Percentiles rank a stretch among this genome's conserved stretches.
These are phyloP conservation scores for Bos indicus DNA, from an alignment of 2,113 vertebrate species.

Conservation along the genomic window DNA sequence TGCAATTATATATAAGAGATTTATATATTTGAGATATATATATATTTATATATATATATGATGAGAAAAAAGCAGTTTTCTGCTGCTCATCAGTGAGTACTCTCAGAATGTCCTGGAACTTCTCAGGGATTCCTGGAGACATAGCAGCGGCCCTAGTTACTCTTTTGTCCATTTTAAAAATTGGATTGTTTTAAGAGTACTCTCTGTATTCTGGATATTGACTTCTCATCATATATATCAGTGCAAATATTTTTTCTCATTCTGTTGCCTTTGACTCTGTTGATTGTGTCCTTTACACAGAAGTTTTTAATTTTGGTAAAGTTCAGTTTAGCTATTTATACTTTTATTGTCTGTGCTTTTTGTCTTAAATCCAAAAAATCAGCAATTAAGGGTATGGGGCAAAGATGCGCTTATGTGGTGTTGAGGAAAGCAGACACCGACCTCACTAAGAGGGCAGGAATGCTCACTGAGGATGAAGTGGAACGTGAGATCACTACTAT, in stretches of 20 bases:
- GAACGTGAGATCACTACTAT: constrained; percentile 93
- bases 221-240: neutral
- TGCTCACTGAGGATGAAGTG: constrained; percentile 92
- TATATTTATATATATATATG: neutral
- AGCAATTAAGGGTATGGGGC: constrained; percentile 93
- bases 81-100: neutral
- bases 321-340: neutral
- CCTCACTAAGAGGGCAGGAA: constrained; percentile 91
- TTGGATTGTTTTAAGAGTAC: neutral
- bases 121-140: neutral
- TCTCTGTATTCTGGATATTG: neutral
- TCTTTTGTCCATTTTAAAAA: neutral
- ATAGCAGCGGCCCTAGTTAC: neutral
- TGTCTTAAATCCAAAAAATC: constrained; percentile 30
- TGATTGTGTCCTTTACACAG: neutral
- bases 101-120: neutral
- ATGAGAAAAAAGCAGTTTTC: neutral
- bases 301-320: neutral
- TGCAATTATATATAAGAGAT: neutral
- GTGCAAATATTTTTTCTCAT: neutral
- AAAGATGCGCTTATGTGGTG: constrained; percentile 91
- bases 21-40: neutral
- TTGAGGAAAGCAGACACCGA: constrained; percentile 94
- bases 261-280: neutral
- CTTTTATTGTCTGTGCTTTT: neutral